Evolutionary conservation across 2,113 vertebrate species (phyloP).

Genomic region (Ursus arctos): DNA sequence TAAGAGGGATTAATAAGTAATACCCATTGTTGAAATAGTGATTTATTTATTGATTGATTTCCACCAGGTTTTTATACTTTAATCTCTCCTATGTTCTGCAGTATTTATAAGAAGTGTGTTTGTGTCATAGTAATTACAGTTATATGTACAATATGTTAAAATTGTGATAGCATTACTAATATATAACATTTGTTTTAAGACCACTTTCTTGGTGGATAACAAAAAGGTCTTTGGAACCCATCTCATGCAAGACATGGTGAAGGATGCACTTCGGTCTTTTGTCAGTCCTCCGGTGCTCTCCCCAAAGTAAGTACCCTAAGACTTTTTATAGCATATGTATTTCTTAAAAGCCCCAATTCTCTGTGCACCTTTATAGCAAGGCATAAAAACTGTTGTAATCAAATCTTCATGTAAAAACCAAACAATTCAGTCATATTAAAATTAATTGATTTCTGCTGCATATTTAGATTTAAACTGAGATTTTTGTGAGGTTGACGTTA

Average conservation of each 20-base stretch:
- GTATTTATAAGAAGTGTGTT: background rate
- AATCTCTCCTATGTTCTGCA: background rate
- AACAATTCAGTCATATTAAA: background rate
- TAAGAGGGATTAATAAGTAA: background rate
- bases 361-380: background rate
- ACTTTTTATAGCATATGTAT: background rate
- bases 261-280: conserved; percentile 97
- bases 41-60: conserved; percentile 15
- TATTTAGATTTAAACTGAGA: conserved; percentile 40
- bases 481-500: conserved; percentile 8
- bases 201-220: conserved; percentile 98
- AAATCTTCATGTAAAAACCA: background rate
- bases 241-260: conserved; percentile 99
- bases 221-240: conserved; percentile 99
- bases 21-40: background rate
- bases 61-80: background rate
- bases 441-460: background rate
- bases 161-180: conserved; percentile 2
- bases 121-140: conserved; percentile 33
- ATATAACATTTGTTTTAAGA: conserved; percentile 88
- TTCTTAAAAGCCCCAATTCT: background rate
- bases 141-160: background rate
- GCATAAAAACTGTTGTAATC: background rate
- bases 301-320: conserved; percentile 93
- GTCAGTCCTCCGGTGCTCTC: conserved; percentile 99